Evolutionary conservation across 2,797 vertebrate species (phyloP).

Genomic region (Orientallactaga sibirica): DNA sequence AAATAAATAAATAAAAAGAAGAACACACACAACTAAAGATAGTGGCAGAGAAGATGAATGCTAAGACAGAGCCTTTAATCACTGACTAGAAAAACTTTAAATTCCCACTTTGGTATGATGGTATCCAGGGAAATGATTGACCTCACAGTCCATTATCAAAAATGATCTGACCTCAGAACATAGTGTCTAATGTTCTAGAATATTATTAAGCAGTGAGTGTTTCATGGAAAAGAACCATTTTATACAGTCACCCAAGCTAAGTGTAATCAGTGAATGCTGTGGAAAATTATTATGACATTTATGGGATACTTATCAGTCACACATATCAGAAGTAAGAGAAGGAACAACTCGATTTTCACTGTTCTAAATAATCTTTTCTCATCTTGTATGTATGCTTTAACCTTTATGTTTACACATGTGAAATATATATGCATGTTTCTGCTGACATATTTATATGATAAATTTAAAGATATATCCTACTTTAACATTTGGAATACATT

Average conservation of each 20-base stretch:
- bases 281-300: slow-evolving; percentile 35
- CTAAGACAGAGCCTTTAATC: neutral
- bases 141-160: slow-evolving; percentile 37
- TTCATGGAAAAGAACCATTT: slow-evolving; percentile 2
- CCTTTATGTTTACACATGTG: neutral
- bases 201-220: slow-evolving; percentile 38
- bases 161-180: slow-evolving; percentile 50
- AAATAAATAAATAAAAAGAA: neutral
- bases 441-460: neutral
- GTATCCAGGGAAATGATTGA: slow-evolving; percentile 22
- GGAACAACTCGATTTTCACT: neutral
- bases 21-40: slow-evolving; percentile 28
- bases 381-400: neutral
- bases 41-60: neutral
- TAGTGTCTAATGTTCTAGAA: slow-evolving; percentile 42
- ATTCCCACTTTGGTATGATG: neutral
- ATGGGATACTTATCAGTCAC: slow-evolving; percentile 25
- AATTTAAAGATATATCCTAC: neutral
- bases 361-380: slow-evolving; percentile 9
- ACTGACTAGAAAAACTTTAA: neutral
- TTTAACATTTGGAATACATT: neutral
- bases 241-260: slow-evolving; percentile 11
- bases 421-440: neutral
- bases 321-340: slow-evolving; percentile 34
- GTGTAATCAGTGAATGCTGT: neutral